These are phyloP conservation scores for Microctonus aethiopoides DNA, from an alignment of 2,888 invertebrate genomes.

Conservation along the genomic window DNA sequence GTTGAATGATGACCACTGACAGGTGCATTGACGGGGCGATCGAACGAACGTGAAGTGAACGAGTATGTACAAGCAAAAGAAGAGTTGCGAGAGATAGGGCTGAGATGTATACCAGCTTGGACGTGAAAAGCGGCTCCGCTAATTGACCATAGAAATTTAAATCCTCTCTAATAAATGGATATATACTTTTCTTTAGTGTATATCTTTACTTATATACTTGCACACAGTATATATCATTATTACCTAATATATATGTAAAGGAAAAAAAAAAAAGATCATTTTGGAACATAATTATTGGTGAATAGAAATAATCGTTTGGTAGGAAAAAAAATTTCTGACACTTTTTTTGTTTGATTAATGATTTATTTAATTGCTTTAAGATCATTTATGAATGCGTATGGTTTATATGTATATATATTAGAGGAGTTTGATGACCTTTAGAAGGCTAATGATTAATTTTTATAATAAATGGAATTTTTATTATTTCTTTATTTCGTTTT, in stretches of 20 bases:
- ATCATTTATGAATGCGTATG: neutral
- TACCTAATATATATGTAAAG: neutral
- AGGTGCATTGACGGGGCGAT: slow-evolving; percentile 55
- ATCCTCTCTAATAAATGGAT: slow-evolving; percentile 18
- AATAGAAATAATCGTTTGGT: neutral
- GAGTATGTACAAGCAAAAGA: neutral
- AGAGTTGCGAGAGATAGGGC: neutral
- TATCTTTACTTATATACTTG: neutral
- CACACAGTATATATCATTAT: neutral
- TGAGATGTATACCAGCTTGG: neutral
- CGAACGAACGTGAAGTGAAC: slow-evolving; percentile 17
- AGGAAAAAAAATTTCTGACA: neutral
- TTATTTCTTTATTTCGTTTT: neutral
- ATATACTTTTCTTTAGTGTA: neutral
- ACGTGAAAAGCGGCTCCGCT: slow-evolving; percentile 27
- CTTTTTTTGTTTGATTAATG: neutral
- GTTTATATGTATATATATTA: neutral
- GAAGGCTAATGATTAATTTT: neutral
- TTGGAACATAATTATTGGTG: neutral
- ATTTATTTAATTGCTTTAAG: neutral
- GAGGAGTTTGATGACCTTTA: neutral
- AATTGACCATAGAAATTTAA: slow-evolving; percentile 49
- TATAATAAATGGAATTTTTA: neutral
- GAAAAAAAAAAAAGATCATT: neutral
- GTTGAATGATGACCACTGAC: slow-evolving; percentile 61